These are phyloP conservation scores for Dicyrtomina minuta DNA, from an alignment of 2,888 invertebrate species.

Conservation along the genomic window DNA sequence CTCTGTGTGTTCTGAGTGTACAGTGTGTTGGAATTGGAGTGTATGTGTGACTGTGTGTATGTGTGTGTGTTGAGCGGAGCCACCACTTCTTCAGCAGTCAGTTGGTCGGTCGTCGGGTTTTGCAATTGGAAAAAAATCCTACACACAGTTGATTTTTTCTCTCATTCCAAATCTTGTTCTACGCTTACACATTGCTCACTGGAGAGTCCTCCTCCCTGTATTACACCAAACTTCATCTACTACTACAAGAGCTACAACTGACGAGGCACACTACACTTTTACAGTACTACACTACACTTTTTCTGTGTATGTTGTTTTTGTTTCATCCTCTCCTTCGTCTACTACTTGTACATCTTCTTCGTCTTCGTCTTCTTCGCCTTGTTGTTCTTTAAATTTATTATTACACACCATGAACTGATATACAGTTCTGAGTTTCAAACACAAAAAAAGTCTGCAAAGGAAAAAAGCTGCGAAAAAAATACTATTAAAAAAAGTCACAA, in stretches of 20 bases:
- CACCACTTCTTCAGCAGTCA: conserved; percentile 34
- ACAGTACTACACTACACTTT: neutral
- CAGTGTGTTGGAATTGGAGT: neutral
- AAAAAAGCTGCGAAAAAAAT: too few relatives aligned
- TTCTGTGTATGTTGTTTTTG: too few relatives aligned
- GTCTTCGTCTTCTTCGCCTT: too few relatives aligned
- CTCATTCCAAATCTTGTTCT: conserved; percentile 27
- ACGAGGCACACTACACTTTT: conserved; percentile 1
- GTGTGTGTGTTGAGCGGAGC: neutral
- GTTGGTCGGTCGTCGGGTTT: conserved; percentile 46
- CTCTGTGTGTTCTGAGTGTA: neutral
- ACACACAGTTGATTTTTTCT: conserved; percentile 34
- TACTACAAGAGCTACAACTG: too few relatives aligned
- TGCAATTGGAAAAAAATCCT: conserved; percentile 48
- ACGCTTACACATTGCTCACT: conserved; percentile 19
- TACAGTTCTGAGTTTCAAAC: too few relatives aligned
- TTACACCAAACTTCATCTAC: conserved; percentile 24
- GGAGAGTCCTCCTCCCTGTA: conserved; percentile 21
- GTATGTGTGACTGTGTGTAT: conserved; percentile 13
- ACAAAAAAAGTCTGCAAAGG: too few relatives aligned
- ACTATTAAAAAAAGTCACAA: too few relatives aligned
- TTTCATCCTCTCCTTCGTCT: too few relatives aligned
- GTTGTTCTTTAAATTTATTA: too few relatives aligned
- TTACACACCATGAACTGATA: too few relatives aligned
- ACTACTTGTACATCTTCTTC: too few relatives aligned